A percentile compares a stretch with the other conserved stretches of the same genome.
phyloP scores from a whole-genome alignment of 2,113 vertebrate species.

The Vombatus ursinus region DNA sequence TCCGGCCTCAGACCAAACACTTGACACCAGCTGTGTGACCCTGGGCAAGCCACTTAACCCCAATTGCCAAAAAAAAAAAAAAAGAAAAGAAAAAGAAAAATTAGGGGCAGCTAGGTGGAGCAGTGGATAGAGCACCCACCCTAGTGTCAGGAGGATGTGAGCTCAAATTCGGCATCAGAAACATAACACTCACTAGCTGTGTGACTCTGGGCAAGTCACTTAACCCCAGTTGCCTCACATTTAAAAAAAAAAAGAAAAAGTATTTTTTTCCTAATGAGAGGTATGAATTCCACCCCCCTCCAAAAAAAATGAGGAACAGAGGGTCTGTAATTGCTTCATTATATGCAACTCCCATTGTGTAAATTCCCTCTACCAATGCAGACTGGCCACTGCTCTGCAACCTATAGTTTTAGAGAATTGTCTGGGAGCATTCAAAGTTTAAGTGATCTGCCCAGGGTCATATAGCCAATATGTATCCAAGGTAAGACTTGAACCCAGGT shows the following conservation, averaged over 20 bases:
- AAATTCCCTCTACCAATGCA: not conserved
- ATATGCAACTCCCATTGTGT: not conserved
- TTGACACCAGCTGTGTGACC: too few species aligned
- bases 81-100: not conserved
- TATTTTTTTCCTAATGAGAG: conserved; percentile 51
- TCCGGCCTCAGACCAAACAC: too few species aligned
- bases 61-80: not conserved
- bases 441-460: not conserved
- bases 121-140: too few species aligned
- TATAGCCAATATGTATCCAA: not conserved
- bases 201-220: too few species aligned
- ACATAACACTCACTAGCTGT: too few species aligned
- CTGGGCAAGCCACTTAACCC: too few species aligned
- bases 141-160: too few species aligned
- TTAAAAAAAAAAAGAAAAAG: not conserved
- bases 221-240: too few species aligned
- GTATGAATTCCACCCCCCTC: not conserved
- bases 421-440: not conserved
- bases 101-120: not conserved
- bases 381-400: not conserved
- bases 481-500: not conserved
- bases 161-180: too few species aligned
- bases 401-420: not conserved
- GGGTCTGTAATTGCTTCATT: not conserved
- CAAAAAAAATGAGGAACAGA: too few species aligned